These are phyloP conservation scores for Morelia viridis DNA, from an alignment of 2,797 vertebrate species.

Conservation along the genomic window DNA sequence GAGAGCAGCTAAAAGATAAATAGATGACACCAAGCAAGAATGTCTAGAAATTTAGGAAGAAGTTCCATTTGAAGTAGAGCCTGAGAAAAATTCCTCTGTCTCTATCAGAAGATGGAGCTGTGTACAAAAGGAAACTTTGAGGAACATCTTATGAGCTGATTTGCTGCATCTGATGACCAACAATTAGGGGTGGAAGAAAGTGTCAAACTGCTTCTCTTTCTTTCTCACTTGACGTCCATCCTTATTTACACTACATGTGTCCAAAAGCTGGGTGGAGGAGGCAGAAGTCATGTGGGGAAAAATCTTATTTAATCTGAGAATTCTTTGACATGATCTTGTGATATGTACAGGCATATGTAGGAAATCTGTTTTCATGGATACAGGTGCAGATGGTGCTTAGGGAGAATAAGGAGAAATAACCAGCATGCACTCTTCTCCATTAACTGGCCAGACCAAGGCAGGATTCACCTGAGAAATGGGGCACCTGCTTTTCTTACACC, in stretches of 20 bases:
- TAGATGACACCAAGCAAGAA: neutral
- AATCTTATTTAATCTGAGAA: neutral
- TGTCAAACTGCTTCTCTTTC: neutral
- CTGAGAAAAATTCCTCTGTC: neutral
- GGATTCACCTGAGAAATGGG: neutral
- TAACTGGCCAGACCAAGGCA: neutral
- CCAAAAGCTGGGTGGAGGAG: neutral
- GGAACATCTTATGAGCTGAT: neutral
- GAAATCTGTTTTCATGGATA: neutral
- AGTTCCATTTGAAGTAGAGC: neutral
- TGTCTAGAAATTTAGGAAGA: neutral
- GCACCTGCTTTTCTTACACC: neutral
- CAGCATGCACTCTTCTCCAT: no score
- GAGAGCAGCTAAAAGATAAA: no score
- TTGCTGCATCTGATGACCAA: neutral
- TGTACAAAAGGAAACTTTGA: neutral
- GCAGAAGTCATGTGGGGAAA: neutral
- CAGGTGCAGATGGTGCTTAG: neutral
- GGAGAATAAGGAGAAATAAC: no score
- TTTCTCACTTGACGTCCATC: neutral
- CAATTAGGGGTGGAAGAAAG: neutral
- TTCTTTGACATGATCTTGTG: neutral
- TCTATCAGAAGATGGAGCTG: neutral
- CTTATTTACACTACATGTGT: neutral
- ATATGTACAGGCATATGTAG: neutral